Base-by-base conservation (phyloP, 2,113 vertebrate species). In the Condylura cristata region DNA sequence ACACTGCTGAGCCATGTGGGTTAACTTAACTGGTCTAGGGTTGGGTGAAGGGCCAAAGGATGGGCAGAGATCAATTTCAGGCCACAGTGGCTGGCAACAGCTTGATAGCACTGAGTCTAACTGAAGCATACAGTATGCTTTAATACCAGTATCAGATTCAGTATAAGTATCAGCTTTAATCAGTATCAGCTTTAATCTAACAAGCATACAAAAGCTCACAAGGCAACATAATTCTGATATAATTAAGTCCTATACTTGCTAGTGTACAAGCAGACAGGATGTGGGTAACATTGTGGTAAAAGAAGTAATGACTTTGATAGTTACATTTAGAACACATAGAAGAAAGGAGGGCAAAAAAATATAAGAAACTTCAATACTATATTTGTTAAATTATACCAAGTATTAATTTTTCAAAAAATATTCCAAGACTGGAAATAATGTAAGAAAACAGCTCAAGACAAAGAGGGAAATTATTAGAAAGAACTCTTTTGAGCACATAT, bases 371-470 rank as follows among this genome's bases (percentile, higher is more conserved):
- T 95, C 16, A 87, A 80, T 93, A 56, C 26, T 56, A 71, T 93
- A 86, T 80, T 83, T 61, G 72, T 79, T 86, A 84, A 86, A 63
- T 89, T 68, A 12, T 71, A 72, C 83, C 63, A 94, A 90, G 56
- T 84, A 93, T 66, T 93, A 58, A 30, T 60, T 86, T 72, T 39
- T 89, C n/a, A 86, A 82, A 87, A 91, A 82, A 86, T 32, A 91
- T 51, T 93, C 58, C 16, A 71, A 76, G 11, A 3, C 44, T 65
- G 5, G 53, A 24, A 4, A 89, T 3, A 22, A 24, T 91, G 41
- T 41, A 82, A 71, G 85, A 91, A 66, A 82, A 87, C 58, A 60
- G n/a, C 17, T 28, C 4, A 81, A 91, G 28, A 63, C 22, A 60
- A 82, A 74, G 13, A 63, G 17, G 17, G 24, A 63, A 71, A 60